Evolutionary conservation across 2,797 vertebrate genomes (phyloP), one percentile per base, ranked within the genome.

Genomic region (Holocentrus rufus): DNA sequence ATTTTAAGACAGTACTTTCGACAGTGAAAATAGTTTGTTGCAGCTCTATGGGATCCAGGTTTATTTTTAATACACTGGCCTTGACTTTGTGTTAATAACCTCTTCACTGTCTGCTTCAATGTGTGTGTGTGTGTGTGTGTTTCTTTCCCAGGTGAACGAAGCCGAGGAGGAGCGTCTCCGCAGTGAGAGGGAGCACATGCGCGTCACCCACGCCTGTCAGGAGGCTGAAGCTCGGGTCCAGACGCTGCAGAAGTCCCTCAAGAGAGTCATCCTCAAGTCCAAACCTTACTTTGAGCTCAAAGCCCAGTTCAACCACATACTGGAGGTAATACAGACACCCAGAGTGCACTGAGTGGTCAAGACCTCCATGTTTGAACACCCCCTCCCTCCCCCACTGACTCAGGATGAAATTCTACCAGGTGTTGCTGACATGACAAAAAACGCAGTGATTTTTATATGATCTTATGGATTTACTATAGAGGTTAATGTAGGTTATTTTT

Each of bases 241-340:
- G 83, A 93, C 93, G 22, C 91, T 98, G 46, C 97, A 97, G 83
- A 98, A 98, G 77, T 93, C 95, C 18, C 94, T 98, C n/a, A 96
- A 95, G 66, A 90, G 96, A 7, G 93, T 94, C 90, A 98, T 98
- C 30, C 72, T 96, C 49, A 97, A 97, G 88, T 98, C 96, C 85
- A 96, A 96, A 54, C 96, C 97, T 4, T 98, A 98, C 87, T 98
- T 98, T 13, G 96, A 98, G 88, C 94, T 98, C 56, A 98, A 98
- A 88, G 95, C 95, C 25, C 96, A 98, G 91, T 97, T 98, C 90
- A 98, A 97, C 92, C 93, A 96, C 86, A 95, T 97, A 39, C 90
- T 98, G 47, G 97, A 98, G 96, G 97, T 97, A 89, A 84, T 7
- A 15, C 11, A 27, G 8, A 44, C 23, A 30, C 2, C 10, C 42